Percentiles rank a stretch among this genome's conserved stretches.
Evolutionary conservation across 2,113 vertebrate species (phyloP).

Genomic region (Mormyrus lacerda): DNA sequence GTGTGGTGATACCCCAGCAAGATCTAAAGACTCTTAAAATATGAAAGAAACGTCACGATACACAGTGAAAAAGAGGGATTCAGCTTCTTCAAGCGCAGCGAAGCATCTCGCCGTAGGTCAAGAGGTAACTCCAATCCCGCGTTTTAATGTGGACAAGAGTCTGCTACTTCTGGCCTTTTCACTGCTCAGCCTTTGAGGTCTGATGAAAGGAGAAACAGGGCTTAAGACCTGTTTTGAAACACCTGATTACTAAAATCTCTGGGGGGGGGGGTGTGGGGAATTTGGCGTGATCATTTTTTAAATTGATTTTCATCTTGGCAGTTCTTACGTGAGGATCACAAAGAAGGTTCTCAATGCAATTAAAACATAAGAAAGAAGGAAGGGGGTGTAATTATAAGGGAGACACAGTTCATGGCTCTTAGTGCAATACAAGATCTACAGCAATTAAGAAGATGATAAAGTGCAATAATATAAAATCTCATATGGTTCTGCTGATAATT

Average conservation of each 20-base stretch:
- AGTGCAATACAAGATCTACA: neutral
- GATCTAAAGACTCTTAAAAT: neutral
- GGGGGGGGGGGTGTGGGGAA: neutral
- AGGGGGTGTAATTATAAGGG: neutral
- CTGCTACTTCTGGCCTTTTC: too few relatives aligned
- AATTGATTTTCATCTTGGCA: neutral
- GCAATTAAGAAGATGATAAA: neutral
- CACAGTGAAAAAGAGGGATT: neutral
- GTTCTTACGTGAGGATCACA: neutral
- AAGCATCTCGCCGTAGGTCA: neutral
- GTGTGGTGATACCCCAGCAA: neutral
- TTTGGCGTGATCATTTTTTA: neutral
- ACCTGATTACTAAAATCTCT: neutral
- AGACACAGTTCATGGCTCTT: neutral
- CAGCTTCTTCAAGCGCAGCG: neutral
- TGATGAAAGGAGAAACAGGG: neutral
- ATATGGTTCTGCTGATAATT: neutral
- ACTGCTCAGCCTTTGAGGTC: slow-evolving; percentile 6
- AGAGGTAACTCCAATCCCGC: neutral
- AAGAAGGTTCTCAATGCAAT: neutral
- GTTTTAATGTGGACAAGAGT: neutral
- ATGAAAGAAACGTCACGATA: neutral
- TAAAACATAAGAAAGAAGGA: too few relatives aligned
- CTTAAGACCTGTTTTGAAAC: neutral
- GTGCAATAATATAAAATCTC: neutral